Conservation (phyloP, 2,888 invertebrate genomes). For the Volucella zonaria region DNA sequence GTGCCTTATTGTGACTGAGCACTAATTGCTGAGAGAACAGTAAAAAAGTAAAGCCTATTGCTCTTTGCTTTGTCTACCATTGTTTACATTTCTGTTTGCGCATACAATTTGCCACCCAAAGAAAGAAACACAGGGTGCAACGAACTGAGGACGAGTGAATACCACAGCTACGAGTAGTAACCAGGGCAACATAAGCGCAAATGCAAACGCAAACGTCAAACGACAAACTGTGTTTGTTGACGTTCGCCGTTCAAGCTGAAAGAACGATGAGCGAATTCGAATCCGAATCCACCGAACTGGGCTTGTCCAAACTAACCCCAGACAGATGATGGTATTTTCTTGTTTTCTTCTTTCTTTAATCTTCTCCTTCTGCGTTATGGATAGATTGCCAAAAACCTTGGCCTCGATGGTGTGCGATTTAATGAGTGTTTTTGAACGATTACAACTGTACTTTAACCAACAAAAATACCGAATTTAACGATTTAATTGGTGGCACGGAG, state of each 20-base stretch:
- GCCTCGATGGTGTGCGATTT: conserved; percentile 62
- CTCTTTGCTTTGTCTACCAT: conserved; percentile 24
- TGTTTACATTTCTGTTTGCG: conserved; percentile 42
- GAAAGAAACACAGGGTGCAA: conserved; percentile 45
- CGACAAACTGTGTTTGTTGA: neutral
- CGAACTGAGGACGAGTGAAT: conserved; percentile 39
- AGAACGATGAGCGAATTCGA: conserved; percentile 18
- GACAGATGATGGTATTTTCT: conserved; percentile 66
- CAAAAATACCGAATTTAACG: neutral
- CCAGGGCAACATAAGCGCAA: conserved; percentile 36
- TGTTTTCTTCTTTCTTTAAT: conserved; percentile 11
- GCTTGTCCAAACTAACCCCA: conserved; percentile 41
- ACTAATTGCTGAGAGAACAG: conserved; percentile 26
- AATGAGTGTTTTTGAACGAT: conserved; percentile 21
- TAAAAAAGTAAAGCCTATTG: conserved; percentile 3
- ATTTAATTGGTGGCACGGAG: conserved; percentile 10
- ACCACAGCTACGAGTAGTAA: conserved; percentile 18
- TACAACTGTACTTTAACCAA: conserved; percentile 36
- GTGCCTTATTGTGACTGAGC: conserved; percentile 7
- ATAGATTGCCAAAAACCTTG: conserved; percentile 65
- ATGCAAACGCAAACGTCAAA: conserved; percentile 33
- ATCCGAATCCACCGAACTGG: conserved; percentile 23
- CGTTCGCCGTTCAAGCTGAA: neutral
- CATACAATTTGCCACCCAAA: conserved; percentile 27
- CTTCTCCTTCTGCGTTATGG: conserved; percentile 24